Conservation (phyloP, 2,797 vertebrate genomes). For the Todus mexicanus region DNA sequence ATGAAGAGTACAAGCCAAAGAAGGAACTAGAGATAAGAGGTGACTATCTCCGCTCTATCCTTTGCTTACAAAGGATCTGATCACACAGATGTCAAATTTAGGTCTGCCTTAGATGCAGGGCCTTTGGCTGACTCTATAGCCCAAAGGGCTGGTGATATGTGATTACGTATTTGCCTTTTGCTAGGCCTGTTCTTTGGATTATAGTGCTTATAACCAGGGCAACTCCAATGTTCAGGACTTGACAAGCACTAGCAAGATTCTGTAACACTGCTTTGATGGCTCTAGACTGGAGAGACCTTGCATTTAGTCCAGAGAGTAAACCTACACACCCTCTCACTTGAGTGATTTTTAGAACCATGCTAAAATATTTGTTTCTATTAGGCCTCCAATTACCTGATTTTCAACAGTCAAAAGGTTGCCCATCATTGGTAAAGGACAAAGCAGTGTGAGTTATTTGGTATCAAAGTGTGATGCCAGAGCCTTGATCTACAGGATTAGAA, state of each 20-base stretch:
- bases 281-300: not conserved
- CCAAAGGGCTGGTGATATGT: not conserved
- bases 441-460: not conserved
- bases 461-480: not conserved
- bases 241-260: not conserved
- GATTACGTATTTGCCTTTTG: not conserved
- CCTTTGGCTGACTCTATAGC: not conserved
- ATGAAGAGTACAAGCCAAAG: not conserved
- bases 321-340: not conserved
- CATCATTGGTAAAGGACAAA: not conserved
- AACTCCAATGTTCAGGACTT: not conserved
- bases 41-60: not conserved
- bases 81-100: not conserved
- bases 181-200: not conserved
- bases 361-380: not conserved
- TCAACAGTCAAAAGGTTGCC: not conserved
- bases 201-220: not conserved
- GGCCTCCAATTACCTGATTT: not conserved
- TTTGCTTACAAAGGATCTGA: not conserved
- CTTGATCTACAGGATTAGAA: not conserved
- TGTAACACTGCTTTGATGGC: not conserved
- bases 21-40: not conserved
- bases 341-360: not conserved
- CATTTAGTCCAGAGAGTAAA: not conserved
- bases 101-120: not conserved